These are phyloP conservation scores for Heliconius congener DNA, from an alignment of 1,140 invertebrate species.

Conservation along the genomic window DNA sequence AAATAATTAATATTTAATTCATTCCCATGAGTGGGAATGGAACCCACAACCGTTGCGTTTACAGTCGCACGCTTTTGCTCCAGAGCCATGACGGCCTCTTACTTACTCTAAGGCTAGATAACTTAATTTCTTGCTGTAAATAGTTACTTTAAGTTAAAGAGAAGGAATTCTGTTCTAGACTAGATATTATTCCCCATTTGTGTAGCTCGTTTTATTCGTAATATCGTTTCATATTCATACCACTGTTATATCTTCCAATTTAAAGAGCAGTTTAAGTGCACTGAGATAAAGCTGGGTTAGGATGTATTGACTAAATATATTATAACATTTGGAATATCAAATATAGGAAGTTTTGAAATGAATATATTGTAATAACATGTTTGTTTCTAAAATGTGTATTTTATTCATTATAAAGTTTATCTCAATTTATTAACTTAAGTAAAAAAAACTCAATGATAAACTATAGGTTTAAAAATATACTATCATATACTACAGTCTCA, in stretches of 20 bases:
- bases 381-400: background rate
- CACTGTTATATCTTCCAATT: constrained; percentile 23
- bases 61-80: too few species aligned
- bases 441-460: too few species aligned
- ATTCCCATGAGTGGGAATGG: too few species aligned
- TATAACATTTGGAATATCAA: background rate
- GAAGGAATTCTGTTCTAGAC: constrained; percentile 13
- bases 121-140: too few species aligned
- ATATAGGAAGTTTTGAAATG: background rate
- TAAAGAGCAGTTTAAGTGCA: constrained; percentile 13
- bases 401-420: too few species aligned
- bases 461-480: too few species aligned
- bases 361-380: background rate
- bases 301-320: background rate
- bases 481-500: too few species aligned
- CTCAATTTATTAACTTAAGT: too few species aligned
- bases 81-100: too few species aligned
- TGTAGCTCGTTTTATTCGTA: constrained; percentile 9
- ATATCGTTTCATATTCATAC: constrained; percentile 23
- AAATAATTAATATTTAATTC: too few species aligned
- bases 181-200: constrained; percentile 19
- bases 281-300: constrained; percentile 3
- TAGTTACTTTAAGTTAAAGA: constrained; percentile 2
- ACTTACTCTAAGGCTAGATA: too few species aligned
- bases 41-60: too few species aligned